phyloP scores from a whole-genome alignment of 2,797 vertebrate species.

The Fundulus diaphanus region DNA sequence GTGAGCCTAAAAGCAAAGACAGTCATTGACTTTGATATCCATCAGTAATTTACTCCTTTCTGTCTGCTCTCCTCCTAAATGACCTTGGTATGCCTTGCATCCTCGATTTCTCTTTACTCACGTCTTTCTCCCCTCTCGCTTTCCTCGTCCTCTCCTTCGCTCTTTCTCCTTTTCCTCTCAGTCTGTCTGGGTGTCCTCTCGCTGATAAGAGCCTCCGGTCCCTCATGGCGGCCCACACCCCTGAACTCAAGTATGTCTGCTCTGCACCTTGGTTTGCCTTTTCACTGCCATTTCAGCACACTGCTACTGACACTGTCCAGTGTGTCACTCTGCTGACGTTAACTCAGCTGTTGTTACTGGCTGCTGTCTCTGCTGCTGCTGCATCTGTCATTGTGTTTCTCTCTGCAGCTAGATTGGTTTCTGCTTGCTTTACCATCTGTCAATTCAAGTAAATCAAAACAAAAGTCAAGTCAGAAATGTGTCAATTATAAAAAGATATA shows the following conservation, averaged over 20 bases:
- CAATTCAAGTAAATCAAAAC: slow-evolving; percentile 7
- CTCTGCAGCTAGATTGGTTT: slow-evolving; percentile 32
- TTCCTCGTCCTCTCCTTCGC: slow-evolving; percentile 41
- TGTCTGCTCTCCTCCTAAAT: slow-evolving; percentile 69
- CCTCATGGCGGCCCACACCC: slow-evolving; percentile 99
- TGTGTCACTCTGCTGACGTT: slow-evolving; percentile 55
- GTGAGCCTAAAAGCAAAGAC: slow-evolving; percentile 51
- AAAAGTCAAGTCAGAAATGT: neutral
- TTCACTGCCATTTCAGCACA: slow-evolving; percentile 51
- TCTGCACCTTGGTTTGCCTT: slow-evolving; percentile 63
- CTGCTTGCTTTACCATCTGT: slow-evolving; percentile 43
- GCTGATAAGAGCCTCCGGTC: slow-evolving; percentile 99
- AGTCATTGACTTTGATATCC: slow-evolving; percentile 65
- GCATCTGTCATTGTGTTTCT: slow-evolving; percentile 45
- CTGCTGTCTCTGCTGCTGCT: slow-evolving; percentile 39
- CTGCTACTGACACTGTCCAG: slow-evolving; percentile 45
- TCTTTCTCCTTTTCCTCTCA: slow-evolving; percentile 69
- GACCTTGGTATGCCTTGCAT: slow-evolving; percentile 74
- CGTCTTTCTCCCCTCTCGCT: slow-evolving; percentile 48
- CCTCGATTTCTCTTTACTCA: slow-evolving; percentile 76
- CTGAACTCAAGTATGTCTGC: slow-evolving; percentile 99
- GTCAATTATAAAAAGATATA: neutral
- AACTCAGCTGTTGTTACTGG: slow-evolving; percentile 51
- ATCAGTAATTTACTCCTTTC: slow-evolving; percentile 73
- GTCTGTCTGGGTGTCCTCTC: slow-evolving; percentile 99